These are phyloP conservation scores for Hemistola chrysoprasaria DNA, from an alignment of 2,888 invertebrate species.

Conservation along the genomic window DNA sequence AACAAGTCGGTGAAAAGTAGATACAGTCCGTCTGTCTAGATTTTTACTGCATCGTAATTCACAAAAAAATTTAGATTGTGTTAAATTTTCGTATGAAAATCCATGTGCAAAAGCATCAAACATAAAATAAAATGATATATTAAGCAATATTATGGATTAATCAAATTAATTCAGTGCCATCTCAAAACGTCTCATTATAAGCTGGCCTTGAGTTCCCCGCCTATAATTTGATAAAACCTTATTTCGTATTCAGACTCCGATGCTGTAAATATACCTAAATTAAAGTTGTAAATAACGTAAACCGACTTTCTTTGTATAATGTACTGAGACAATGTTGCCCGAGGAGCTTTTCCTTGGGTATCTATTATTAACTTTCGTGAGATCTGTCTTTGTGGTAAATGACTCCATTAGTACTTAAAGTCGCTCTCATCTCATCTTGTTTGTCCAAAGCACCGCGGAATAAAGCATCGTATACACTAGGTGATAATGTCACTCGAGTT, in stretches of 20 bases:
- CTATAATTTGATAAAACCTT: constrained; percentile 42
- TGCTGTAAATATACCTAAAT: constrained; percentile 24
- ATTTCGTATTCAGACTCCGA: constrained; percentile 32
- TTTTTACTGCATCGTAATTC: too few species aligned
- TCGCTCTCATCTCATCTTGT: constrained; percentile 12
- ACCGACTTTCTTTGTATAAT: constrained; percentile 16
- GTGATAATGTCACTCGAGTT: too few species aligned
- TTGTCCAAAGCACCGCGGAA: constrained; percentile 13
- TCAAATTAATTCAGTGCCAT: constrained; percentile 16
- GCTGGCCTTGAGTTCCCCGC: constrained; percentile 22
- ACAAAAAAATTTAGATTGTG: too few species aligned
- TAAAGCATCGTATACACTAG: too few species aligned
- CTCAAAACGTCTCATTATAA: constrained; percentile 34
- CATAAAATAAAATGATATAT: too few species aligned
- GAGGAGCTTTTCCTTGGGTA: constrained; percentile 5
- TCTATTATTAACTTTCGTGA: constrained; percentile 12
- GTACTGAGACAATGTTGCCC: constrained; percentile 4
- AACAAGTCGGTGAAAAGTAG: too few species aligned
- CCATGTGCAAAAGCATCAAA: too few species aligned
- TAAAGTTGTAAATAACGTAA: constrained; percentile 18
- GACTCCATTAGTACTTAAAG: constrained; percentile 14
- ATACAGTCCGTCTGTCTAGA: too few species aligned
- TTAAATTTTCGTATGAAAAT: too few species aligned
- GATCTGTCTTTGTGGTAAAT: constrained; percentile 14
- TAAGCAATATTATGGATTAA: too few species aligned